phyloP scores from a whole-genome alignment of 2,113 vertebrate genomes.

The Dermatemys mawii region DNA sequence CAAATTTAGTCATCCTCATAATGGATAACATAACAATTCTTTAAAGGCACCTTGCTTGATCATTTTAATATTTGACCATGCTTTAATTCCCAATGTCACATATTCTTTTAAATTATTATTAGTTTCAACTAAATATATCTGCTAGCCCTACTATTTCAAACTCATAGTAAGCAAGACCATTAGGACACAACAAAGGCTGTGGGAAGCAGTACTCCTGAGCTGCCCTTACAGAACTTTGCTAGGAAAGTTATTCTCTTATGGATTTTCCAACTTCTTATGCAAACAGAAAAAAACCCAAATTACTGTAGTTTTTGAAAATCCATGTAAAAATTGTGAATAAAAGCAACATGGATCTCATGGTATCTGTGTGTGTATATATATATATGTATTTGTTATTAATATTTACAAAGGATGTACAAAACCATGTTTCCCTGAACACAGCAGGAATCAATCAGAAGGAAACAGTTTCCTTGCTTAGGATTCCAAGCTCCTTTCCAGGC shows the following conservation, averaged over 20 bases:
- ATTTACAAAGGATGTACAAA: no score
- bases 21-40: background rate
- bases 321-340: background rate
- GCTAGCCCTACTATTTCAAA: background rate
- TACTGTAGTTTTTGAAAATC: background rate
- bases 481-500: no score
- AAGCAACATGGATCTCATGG: background rate
- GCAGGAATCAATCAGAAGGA: no score
- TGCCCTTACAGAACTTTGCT: background rate
- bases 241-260: background rate
- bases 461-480: no score
- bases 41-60: background rate
- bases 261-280: background rate
- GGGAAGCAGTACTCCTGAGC: background rate
- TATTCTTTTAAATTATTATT: background rate
- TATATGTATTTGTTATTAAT: background rate
- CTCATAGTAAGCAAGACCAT: background rate
- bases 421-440: no score
- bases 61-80: background rate
- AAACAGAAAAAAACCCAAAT: background rate
- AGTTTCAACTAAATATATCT: background rate
- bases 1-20: no score
- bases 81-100: background rate
- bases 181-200: background rate
- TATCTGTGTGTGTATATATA: background rate